A percentile compares a stretch with the other conserved stretches of the same genome.
phyloP scores from a whole-genome alignment of 1,140 invertebrate species.

The Dendrolimus punctatus region DNA sequence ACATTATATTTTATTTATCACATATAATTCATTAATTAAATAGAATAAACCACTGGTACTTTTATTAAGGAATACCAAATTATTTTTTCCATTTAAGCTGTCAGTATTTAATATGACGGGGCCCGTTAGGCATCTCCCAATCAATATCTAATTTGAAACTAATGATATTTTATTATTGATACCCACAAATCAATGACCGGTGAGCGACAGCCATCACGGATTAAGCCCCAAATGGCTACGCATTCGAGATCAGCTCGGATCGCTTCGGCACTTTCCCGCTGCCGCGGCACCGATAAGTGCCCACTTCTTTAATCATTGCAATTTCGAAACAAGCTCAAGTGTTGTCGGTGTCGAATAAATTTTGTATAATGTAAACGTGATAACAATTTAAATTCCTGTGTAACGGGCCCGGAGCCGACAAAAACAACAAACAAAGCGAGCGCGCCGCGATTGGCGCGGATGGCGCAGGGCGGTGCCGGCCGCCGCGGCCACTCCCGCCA shows the following conservation, averaged over 20 bases:
- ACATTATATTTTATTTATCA: too few relatives aligned
- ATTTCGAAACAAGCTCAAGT: constrained; percentile 68
- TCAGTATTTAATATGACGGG: too few relatives aligned
- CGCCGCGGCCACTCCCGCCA: constrained; percentile 32
- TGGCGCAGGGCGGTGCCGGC: constrained; percentile 30
- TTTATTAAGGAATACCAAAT: too few relatives aligned
- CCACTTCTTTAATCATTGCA: constrained; percentile 69
- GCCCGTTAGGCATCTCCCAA: too few relatives aligned
- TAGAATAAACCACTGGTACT: too few relatives aligned
- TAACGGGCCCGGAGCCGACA: constrained; percentile 66
- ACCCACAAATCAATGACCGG: neutral
- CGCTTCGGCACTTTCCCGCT: constrained; percentile 13
- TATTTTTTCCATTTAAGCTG: too few relatives aligned
- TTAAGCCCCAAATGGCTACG: neutral
- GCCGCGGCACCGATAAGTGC: constrained; percentile 47
- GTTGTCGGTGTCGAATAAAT: constrained; percentile 70
- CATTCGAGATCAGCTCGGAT: neutral
- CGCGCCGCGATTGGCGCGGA: constrained; percentile 42
- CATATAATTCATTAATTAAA: too few relatives aligned
- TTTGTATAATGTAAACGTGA: constrained; percentile 71
- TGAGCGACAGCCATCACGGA: constrained; percentile 6
- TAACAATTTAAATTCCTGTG: constrained; percentile 71
- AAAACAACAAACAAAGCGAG: constrained; percentile 66
- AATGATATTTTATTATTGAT: too few relatives aligned
- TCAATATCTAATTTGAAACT: too few relatives aligned